Conservation (phyloP, 2,888 invertebrate species). For the Eristalinus aeneus region DNA sequence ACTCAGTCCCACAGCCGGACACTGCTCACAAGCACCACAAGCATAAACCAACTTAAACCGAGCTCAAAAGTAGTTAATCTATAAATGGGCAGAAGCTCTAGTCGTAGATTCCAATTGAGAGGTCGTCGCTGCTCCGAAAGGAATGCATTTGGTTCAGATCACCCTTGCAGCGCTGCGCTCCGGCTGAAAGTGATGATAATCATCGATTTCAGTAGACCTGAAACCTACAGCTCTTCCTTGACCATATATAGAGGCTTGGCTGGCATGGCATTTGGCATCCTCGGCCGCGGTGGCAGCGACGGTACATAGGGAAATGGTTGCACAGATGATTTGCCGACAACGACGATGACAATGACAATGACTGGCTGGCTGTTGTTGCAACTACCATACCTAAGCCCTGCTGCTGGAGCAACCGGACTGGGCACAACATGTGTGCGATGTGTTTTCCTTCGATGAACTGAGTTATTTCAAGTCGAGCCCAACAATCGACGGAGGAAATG, state of each 20-base stretch:
- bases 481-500: slow-evolving; percentile 42
- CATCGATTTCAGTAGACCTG: slow-evolving; percentile 65
- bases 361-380: slow-evolving; percentile 10
- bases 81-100: slow-evolving; percentile 69
- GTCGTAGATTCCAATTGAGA: slow-evolving; percentile 70
- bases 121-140: slow-evolving; percentile 57
- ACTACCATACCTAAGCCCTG: not conserved
- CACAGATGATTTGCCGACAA: slow-evolving; percentile 57
- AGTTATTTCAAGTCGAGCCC: slow-evolving; percentile 50
- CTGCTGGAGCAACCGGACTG: slow-evolving; percentile 44
- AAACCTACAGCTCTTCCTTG: slow-evolving; percentile 40
- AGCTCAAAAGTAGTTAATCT: slow-evolving; percentile 50
- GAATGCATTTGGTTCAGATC: slow-evolving; percentile 67
- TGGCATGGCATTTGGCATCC: slow-evolving; percentile 56
- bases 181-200: slow-evolving; percentile 49
- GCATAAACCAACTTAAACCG: not conserved
- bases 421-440: slow-evolving; percentile 30
- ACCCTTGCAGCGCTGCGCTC: not conserved
- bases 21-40: not conserved
- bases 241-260: slow-evolving; percentile 65
- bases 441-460: slow-evolving; percentile 50
- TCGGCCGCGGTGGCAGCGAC: not conserved
- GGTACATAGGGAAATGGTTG: slow-evolving; percentile 16
- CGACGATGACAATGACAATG: slow-evolving; percentile 49
- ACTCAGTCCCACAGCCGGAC: slow-evolving; percentile 1